A percentile compares a stretch with the other conserved stretches of the same genome.
These are phyloP conservation scores for Thera obeliscata DNA, from an alignment of 2,888 invertebrate species.

Conservation along the genomic window DNA sequence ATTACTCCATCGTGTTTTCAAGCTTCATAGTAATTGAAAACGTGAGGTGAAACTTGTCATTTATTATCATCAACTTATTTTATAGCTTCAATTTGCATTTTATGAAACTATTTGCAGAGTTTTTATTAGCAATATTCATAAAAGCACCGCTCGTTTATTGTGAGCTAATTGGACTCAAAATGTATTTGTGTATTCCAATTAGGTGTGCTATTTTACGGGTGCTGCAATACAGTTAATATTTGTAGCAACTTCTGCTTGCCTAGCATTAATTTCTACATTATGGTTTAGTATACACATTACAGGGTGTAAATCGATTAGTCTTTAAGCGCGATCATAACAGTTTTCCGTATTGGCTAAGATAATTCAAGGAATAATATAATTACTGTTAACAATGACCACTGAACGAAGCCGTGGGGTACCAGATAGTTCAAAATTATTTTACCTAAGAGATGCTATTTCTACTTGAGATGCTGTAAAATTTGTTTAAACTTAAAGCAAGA, in stretches of 20 bases:
- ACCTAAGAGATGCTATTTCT: too few relatives aligned
- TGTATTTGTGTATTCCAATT: conserved; percentile 6
- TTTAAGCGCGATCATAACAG: too few relatives aligned
- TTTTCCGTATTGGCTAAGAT: too few relatives aligned
- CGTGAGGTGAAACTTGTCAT: conserved; percentile 61
- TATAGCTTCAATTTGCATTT: conserved; percentile 68
- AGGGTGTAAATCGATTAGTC: too few relatives aligned
- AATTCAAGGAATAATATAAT: too few relatives aligned
- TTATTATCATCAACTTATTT: conserved; percentile 56
- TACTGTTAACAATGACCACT: too few relatives aligned
- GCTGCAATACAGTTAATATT: too few relatives aligned
- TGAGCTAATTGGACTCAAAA: conserved; percentile 1
- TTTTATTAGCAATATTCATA: conserved; percentile 20
- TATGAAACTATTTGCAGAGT: conserved; percentile 54
- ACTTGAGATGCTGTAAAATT: neutral
- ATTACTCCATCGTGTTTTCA: conserved; percentile 28
- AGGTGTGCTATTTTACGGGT: neutral
- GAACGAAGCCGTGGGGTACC: too few relatives aligned
- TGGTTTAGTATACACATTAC: too few relatives aligned
- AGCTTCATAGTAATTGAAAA: conserved; percentile 55
- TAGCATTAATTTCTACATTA: too few relatives aligned
- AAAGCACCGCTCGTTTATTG: conserved; percentile 16
- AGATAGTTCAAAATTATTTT: too few relatives aligned
- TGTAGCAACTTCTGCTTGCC: too few relatives aligned
- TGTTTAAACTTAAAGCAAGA: conserved; percentile 7